Evolutionary conservation across 2,888 invertebrate genomes (phyloP).

Genomic region (Erebia ligea): DNA sequence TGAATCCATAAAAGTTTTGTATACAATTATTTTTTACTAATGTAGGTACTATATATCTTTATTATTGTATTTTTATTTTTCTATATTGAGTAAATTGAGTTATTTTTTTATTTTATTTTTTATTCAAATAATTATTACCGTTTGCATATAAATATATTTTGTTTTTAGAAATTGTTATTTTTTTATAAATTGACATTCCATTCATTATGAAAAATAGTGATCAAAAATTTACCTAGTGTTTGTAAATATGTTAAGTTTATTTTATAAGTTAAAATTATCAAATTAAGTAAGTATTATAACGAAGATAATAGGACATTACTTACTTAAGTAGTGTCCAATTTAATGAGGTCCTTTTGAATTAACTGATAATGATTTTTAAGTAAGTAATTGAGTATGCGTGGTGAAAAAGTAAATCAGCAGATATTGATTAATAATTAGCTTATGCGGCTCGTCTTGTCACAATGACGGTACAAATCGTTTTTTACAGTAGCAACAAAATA

Average conservation of each 20-base stretch:
- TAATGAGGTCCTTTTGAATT: neutral
- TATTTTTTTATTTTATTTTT: neutral
- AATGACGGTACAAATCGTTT: too few species aligned
- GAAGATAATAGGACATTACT: neutral
- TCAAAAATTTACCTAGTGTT: neutral
- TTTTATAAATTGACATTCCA: constrained; percentile 12
- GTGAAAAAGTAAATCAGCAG: too few species aligned
- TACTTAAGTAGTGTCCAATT: neutral
- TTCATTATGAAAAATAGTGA: neutral
- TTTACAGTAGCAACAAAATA: too few species aligned
- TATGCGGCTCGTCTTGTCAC: too few species aligned
- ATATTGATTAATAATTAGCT: too few species aligned
- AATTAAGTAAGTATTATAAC: neutral
- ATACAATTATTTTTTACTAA: too few species aligned
- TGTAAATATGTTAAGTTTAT: neutral
- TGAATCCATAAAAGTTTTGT: too few species aligned
- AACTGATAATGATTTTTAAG: too few species aligned
- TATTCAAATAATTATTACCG: neutral
- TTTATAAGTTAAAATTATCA: neutral
- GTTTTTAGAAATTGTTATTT: neutral
- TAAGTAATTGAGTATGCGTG: too few species aligned
- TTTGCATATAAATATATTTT: neutral
- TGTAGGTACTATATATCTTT: too few species aligned
- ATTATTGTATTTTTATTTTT: too few species aligned
- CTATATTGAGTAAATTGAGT: neutral